Percentiles rank a stretch among this genome's conserved stretches.
These are phyloP conservation scores for Epinephelus lanceolatus DNA, from an alignment of 2,113 vertebrate species.

Conservation along the genomic window DNA sequence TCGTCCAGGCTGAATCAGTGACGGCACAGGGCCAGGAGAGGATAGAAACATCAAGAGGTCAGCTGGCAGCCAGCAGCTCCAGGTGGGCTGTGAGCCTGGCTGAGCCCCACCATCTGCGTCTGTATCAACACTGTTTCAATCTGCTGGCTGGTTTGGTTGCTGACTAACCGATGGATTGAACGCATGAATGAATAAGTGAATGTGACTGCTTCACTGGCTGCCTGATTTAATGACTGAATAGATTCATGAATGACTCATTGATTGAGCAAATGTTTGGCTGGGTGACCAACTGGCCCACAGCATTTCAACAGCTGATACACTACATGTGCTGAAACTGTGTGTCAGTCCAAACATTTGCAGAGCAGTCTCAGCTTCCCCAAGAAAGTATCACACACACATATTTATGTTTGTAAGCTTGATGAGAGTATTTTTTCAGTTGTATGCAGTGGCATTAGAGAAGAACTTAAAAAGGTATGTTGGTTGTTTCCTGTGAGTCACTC, in stretches of 20 bases:
- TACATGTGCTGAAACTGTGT: slow-evolving; percentile 11
- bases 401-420: not conserved
- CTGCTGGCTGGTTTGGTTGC: slow-evolving; percentile 19
- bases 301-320: slow-evolving; percentile 48
- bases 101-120: slow-evolving; percentile 43
- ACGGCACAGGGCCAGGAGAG: slow-evolving; percentile 27
- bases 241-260: slow-evolving; percentile 56
- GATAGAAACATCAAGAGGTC: slow-evolving; percentile 68
- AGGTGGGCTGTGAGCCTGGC: slow-evolving; percentile 59
- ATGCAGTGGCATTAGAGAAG: not conserved
- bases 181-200: slow-evolving; percentile 52
- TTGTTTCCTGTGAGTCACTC: not conserved
- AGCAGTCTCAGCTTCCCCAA: not conserved
- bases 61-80: slow-evolving; percentile 64
- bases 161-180: slow-evolving; percentile 33
- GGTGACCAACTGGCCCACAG: slow-evolving; percentile 35
- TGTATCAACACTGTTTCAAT: slow-evolving; percentile 13
- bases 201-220: slow-evolving; percentile 34
- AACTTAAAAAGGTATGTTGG: not conserved
- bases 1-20: slow-evolving; percentile 8
- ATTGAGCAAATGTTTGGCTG: slow-evolving; percentile 53
- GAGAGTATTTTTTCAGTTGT: not conserved
- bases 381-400: not conserved
- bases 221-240: slow-evolving; percentile 32
- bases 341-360: slow-evolving; percentile 6